These are phyloP conservation scores for Bolinopsis microptera DNA, from an alignment of 37 sponge, comb jelly and placozoan genomes.

Conservation along the genomic window DNA sequence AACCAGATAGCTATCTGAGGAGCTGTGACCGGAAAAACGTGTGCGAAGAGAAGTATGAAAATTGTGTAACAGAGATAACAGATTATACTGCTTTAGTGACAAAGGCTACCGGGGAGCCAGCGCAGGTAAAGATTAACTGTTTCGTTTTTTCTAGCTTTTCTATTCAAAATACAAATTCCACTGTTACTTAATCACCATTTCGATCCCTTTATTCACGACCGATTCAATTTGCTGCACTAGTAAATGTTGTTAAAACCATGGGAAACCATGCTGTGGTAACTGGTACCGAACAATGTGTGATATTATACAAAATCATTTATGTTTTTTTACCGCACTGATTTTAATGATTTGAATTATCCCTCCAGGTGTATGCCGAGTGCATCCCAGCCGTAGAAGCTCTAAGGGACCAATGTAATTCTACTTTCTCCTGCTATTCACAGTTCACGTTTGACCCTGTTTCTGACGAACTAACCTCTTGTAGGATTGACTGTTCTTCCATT, in stretches of 20 bases:
- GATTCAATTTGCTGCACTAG: too few relatives aligned
- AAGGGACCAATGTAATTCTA: neutral
- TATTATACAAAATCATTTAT: too few relatives aligned
- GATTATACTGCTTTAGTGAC: neutral
- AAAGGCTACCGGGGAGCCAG: neutral
- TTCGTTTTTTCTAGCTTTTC: too few relatives aligned
- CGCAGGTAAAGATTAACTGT: too few relatives aligned
- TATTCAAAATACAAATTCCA: too few relatives aligned
- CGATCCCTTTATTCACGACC: too few relatives aligned
- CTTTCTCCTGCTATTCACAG: neutral
- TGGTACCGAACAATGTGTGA: too few relatives aligned
- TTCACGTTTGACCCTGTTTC: neutral
- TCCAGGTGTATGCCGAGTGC: constrained; percentile 26
- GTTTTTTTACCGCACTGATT: too few relatives aligned
- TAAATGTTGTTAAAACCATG: too few relatives aligned
- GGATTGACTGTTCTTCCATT: neutral
- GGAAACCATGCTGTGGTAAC: too few relatives aligned
- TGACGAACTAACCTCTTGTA: neutral
- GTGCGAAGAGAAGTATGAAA: neutral
- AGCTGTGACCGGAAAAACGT: neutral
- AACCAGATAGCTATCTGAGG: neutral
- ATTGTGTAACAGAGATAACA: neutral
- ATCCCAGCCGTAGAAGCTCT: neutral
- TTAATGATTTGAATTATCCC: too few relatives aligned
- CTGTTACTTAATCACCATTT: too few relatives aligned